Conservation (phyloP, 30 jellyfish, hydroid and myxozoan species). For the Aurelia coerulea region DNA sequence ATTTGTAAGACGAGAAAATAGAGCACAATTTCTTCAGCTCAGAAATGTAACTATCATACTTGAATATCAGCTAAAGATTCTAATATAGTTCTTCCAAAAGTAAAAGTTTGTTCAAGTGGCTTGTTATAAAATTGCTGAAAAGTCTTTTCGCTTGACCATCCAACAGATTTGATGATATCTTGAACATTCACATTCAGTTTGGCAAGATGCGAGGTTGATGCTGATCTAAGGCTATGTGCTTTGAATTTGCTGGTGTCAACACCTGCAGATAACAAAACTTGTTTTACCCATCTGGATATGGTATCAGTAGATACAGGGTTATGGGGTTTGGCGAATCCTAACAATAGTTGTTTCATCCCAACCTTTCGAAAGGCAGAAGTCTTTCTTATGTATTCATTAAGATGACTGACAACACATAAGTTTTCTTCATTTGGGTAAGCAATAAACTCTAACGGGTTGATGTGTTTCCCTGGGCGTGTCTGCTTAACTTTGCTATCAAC, state of each 20-base stretch:
- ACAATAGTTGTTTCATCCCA: conserved; percentile 20
- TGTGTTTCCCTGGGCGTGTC: conserved; percentile 39
- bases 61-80: background rate
- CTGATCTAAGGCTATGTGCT: conserved; percentile 43
- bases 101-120: conserved; percentile 17
- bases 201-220: conserved; percentile 40
- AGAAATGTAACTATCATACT: background rate
- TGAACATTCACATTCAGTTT: background rate
- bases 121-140: conserved; percentile 30
- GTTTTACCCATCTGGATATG: conserved; percentile 50
- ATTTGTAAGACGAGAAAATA: background rate
- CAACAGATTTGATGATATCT: conserved; percentile 22
- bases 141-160: conserved; percentile 33
- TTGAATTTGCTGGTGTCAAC: conserved; percentile 23
- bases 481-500: conserved; percentile 28
- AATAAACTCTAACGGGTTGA: conserved; percentile 27
- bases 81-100: conserved; percentile 13
- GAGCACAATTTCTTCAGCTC: background rate
- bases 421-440: conserved; percentile 24
- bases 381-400: conserved; percentile 21
- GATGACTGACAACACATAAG: conserved; percentile 38
- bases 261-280: conserved; percentile 40
- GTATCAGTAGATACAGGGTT: conserved; percentile 56
- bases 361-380: conserved; percentile 23
- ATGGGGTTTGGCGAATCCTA: conserved; percentile 36